phyloP scores from a whole-genome alignment of 1,140 invertebrate species.

The Diploscapter pachys region DNA sequence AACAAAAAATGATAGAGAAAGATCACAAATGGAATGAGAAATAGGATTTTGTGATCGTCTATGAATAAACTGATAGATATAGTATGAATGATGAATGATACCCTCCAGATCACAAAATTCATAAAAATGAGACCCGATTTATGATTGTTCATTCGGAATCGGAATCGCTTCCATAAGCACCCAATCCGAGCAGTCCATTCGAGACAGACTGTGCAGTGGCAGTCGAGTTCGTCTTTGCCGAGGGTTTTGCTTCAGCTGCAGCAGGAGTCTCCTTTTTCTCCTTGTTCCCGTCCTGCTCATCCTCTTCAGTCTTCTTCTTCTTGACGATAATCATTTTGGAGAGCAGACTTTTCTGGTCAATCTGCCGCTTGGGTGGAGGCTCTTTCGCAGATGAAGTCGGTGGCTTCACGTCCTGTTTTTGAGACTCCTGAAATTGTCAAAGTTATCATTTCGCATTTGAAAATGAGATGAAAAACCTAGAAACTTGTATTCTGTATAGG shows the following conservation, averaged over 20 bases:
- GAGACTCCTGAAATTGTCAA: neutral
- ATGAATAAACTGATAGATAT: too few relatives aligned
- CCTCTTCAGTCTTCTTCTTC: neutral
- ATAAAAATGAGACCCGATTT: too few relatives aligned
- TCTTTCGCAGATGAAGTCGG: neutral
- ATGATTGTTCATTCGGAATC: too few relatives aligned
- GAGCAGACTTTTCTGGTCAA: constrained; percentile 20
- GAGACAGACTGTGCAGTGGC: neutral
- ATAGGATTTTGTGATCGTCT: too few relatives aligned
- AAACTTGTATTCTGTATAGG: too few relatives aligned
- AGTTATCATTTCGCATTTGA: neutral
- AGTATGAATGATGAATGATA: too few relatives aligned
- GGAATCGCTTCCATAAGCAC: neutral
- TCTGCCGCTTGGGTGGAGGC: neutral
- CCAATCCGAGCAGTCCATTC: neutral
- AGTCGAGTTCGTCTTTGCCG: neutral
- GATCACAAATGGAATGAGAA: too few relatives aligned
- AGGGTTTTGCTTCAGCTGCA: neutral
- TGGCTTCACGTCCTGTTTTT: constrained; percentile 13
- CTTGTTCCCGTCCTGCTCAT: neutral
- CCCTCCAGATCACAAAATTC: too few relatives aligned
- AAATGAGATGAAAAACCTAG: neutral
- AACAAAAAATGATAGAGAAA: too few relatives aligned
- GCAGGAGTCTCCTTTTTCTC: neutral
- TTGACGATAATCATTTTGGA: neutral